These are phyloP conservation scores for Onthophagus sagittarius DNA, from an alignment of 2,888 invertebrate species.

Conservation along the genomic window DNA sequence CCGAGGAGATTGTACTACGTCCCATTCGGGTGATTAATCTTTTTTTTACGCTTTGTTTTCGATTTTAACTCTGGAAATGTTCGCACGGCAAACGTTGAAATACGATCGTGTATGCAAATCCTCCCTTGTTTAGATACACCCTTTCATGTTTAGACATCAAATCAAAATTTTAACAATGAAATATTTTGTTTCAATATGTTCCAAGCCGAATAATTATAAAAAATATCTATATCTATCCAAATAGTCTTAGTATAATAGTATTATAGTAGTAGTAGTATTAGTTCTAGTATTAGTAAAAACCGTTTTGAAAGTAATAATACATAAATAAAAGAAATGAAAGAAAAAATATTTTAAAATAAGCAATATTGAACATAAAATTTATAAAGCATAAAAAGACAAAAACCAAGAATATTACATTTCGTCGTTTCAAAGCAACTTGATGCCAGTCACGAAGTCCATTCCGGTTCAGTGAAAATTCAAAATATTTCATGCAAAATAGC, in stretches of 20 bases:
- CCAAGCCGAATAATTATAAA: neutral
- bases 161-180: neutral
- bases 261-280: too few relatives aligned
- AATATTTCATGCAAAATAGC: neutral
- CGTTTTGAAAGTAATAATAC: too few relatives aligned
- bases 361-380: too few relatives aligned
- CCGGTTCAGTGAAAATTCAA: neutral
- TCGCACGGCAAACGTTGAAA: neutral
- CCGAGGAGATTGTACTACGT: neutral
- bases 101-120: neutral
- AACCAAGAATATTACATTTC: neutral
- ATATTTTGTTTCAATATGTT: neutral
- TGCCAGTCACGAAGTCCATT: neutral
- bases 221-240: too few relatives aligned
- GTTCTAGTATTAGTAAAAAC: too few relatives aligned
- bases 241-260: too few relatives aligned
- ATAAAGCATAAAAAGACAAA: too few relatives aligned
- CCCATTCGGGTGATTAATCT: neutral
- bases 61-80: neutral
- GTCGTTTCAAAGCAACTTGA: neutral
- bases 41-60: neutral
- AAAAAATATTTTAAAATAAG: too few relatives aligned
- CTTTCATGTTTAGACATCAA: neutral
- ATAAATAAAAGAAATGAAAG: too few relatives aligned
- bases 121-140: neutral